Conservation (phyloP, 2,113 vertebrate genomes). For the Acinonyx jubatus region DNA sequence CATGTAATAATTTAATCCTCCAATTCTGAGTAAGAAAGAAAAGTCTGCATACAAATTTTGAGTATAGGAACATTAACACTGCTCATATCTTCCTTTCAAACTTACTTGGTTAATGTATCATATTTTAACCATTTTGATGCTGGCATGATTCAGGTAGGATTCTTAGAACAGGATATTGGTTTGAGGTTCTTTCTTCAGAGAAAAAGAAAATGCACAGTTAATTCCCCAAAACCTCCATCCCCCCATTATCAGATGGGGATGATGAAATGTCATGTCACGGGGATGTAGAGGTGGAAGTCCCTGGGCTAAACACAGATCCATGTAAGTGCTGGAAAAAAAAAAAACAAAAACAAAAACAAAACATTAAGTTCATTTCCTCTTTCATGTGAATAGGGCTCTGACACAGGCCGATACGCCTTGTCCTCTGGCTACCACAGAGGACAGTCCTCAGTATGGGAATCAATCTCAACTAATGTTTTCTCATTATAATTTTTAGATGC, state of each 20-base stretch:
- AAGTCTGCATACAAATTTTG: not conserved
- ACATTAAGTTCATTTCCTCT: not conserved
- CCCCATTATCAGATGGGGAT: not conserved
- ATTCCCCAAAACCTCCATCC: not conserved
- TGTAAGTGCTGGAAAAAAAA: not conserved
- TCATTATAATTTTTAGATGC: not conserved
- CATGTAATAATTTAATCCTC: not conserved
- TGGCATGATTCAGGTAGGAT: not conserved
- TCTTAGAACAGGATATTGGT: not conserved
- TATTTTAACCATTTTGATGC: not conserved
- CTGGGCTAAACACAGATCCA: not conserved
- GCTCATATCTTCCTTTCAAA: not conserved
- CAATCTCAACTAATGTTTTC: not conserved
- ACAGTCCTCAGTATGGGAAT: not conserved
- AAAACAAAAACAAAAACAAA: not conserved
- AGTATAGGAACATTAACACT: not conserved
- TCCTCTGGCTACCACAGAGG: fast-evolving
- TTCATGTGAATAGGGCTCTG: not conserved
- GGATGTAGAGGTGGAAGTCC: not conserved
- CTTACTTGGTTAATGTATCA: not conserved
- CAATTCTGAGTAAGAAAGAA: not conserved
- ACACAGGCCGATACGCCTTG: not conserved
- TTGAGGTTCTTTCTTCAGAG: not conserved
- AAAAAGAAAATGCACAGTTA: not conserved
- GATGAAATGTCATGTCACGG: not conserved